Base-by-base conservation (phyloP, 2,113 vertebrate genomes). In the Mesembrinibis cayennensis region DNA sequence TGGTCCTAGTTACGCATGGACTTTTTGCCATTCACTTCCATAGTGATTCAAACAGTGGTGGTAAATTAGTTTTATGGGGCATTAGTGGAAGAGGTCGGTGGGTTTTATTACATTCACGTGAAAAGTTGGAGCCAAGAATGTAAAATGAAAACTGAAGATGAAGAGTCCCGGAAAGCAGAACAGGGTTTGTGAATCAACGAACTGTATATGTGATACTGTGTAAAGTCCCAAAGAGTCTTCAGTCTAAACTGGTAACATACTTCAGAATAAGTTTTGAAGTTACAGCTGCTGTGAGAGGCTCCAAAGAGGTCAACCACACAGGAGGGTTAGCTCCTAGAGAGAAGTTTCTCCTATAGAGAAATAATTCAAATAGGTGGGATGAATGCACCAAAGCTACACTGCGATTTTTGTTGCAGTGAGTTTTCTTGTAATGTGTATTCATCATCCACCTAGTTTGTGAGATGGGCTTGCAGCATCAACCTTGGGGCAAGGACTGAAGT, bases 381-480 rank as follows among this genome's bases (percentile, higher is more conserved):
- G 29, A 38, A 67, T 0, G 6, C 53, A 66, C 12, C 29, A 19
- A 32, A 58, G 67, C 82, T 52, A 2, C 0, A 0, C 66, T 52
- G 56, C 1, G 3, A 2, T 9, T 47, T 71, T 34, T n/a, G 29
- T 42, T 23, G 78, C 65, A 2, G 2, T 1, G 11, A 27, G 40
- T 47, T 72, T 67, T 53, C 62, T 82, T 74, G 34, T 23, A 47
- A 5, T 2, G 0, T 2, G 1, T 47, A 0, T 71, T 76, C 61
- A 6, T 2, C n/a, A 13, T 58, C 40, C 0, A 0, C 26, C 56
- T 20, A 2, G 19, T 56, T 30, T 17, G 17, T 0, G 0, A 21
- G 42, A 10, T 21, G n/a, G n/a, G 50, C 66, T 47, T 30, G 25
- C 26, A 26, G n/a, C 3, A 0, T 15, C 50, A 10, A 13, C 63